Evolutionary conservation across 2,888 invertebrate species (phyloP).

Genomic region (Polyploca ridens): DNA sequence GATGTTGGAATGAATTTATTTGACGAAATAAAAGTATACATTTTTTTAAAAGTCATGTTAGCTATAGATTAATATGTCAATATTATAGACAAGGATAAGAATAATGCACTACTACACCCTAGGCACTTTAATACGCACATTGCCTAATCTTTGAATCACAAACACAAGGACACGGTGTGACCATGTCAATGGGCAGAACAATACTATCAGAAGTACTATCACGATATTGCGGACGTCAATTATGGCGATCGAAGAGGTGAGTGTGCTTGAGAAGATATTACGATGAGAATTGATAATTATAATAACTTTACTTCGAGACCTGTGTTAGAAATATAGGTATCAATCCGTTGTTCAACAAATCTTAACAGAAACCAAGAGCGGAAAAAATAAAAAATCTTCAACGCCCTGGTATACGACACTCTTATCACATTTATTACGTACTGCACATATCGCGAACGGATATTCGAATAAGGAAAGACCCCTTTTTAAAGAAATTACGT

Average conservation of each 20-base stretch:
- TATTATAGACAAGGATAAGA: not conserved
- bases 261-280: too few species aligned
- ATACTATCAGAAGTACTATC: too few species aligned
- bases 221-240: too few species aligned
- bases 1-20: not conserved
- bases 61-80: not conserved
- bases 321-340: not conserved
- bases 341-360: not conserved
- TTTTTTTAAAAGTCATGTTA: not conserved
- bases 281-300: not conserved
- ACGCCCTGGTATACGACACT: not conserved
- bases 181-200: too few species aligned
- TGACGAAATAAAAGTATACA: not conserved
- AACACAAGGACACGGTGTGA: too few species aligned
- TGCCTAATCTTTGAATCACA: too few species aligned
- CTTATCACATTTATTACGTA: conserved; percentile 28
- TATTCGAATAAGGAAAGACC: conserved; percentile 26
- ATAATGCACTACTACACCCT: too few species aligned
- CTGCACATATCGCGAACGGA: conserved; percentile 29
- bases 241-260: too few species aligned
- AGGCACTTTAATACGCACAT: too few species aligned
- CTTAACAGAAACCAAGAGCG: not conserved
- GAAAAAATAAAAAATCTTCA: not conserved
- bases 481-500: conserved; percentile 31
- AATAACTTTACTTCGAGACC: not conserved